Conservation (phyloP, 2,113 vertebrate species). For the Gadus chalcogrammus region DNA sequence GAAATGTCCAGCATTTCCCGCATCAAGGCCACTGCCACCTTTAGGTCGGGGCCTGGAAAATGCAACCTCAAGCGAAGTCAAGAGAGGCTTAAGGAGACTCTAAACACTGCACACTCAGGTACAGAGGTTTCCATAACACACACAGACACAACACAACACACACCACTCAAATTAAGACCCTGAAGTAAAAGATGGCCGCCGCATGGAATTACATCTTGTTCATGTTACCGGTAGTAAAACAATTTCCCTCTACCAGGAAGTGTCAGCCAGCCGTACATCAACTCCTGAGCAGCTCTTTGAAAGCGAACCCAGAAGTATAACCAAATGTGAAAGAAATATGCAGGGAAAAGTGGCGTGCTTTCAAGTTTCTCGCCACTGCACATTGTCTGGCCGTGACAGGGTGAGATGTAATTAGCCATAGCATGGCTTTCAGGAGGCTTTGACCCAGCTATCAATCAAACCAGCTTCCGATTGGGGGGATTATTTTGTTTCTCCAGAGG, state of each 20-base stretch:
- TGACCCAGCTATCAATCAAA: constrained; percentile 63
- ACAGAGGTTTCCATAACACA: constrained; percentile 50
- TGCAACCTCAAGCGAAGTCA: constrained; percentile 89
- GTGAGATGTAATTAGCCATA: constrained; percentile 66
- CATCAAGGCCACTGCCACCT: constrained; percentile 87
- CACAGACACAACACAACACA: constrained; percentile 12
- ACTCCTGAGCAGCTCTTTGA: constrained; percentile 34
- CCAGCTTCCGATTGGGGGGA: constrained; percentile 45
- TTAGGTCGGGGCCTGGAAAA: constrained; percentile 86
- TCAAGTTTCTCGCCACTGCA: constrained; percentile 51
- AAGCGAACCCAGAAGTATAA: constrained; percentile 52
- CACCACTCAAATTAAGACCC: background rate
- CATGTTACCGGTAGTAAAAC: constrained; percentile 42
- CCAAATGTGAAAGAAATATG: constrained; percentile 57
- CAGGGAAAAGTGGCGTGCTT: constrained; percentile 43
- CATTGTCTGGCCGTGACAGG: constrained; percentile 62
- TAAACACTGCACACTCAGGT: constrained; percentile 84
- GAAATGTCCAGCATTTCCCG: constrained; percentile 68
- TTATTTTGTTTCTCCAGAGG: constrained; percentile 45
- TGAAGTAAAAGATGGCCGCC: constrained; percentile 2
- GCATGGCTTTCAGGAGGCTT: constrained; percentile 55
- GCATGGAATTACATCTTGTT: constrained; percentile 27
- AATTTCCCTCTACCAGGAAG: constrained; percentile 38
- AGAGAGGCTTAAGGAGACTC: constrained; percentile 80
- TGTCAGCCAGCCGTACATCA: constrained; percentile 40